phyloP scores from a whole-genome alignment of 1,140 invertebrate genomes.

The Lepidurus packardi region DNA sequence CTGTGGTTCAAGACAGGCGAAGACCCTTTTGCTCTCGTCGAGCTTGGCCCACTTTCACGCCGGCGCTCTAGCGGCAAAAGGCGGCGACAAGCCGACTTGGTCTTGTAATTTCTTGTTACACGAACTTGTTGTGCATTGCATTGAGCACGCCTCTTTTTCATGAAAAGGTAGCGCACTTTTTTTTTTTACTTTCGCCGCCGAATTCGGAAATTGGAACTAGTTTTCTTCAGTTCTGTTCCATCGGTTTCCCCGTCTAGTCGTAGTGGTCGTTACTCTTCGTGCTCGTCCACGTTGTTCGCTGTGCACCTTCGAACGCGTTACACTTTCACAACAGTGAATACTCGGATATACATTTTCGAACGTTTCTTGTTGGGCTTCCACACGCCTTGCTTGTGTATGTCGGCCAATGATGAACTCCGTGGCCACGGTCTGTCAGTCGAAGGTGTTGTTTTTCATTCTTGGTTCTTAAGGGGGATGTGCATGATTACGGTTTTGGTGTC shows the following conservation, averaged over 20 bases:
- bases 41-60: background rate
- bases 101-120: background rate
- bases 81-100: no score
- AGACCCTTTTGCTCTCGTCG: background rate
- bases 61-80: background rate
- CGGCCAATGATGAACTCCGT: background rate
- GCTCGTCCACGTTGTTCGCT: no score
- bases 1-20: background rate
- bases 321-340: no score
- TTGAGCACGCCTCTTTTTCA: background rate
- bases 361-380: no score
- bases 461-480: slow-evolving; percentile 1
- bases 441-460: background rate
- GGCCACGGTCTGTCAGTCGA: background rate
- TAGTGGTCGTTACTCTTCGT: no score
- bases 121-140: background rate
- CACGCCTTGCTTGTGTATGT: no score
- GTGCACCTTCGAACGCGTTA: no score
- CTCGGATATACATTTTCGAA: no score
- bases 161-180: background rate
- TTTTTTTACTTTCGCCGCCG: background rate
- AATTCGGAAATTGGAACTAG: no score
- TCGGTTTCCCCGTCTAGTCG: no score
- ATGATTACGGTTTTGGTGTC: slow-evolving; percentile 1
- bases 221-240: no score